Evolutionary conservation across 2,888 invertebrate species (phyloP), one percentile per base, ranked within the genome.

Genomic region (Cantharis flavilabris): DNA sequence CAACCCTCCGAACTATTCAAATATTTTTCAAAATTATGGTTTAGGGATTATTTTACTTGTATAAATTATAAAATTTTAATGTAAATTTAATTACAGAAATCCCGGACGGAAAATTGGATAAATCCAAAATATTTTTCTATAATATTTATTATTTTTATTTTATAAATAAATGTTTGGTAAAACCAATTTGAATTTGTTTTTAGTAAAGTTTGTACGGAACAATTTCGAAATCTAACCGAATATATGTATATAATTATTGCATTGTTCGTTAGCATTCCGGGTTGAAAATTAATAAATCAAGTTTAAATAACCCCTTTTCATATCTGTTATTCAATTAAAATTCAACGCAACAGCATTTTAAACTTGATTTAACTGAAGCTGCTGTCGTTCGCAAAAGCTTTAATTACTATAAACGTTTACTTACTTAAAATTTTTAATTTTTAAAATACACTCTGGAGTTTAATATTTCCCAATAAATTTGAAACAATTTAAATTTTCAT

Each of bases 321-420:
- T 67, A 67, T 67, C 65, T 26, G 65, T 67, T 23, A 67, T 67
- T 23, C 65, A 67, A 67, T 67, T 67, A 67, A 67, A 67, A 67
- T 67, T 67, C 26, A 26, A 67, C 65, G 65, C 65, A 67, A 67
- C 65, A 67, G 65, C 65, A 67, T 67, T 67, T 67, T 67, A 67
- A 67, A 67, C 65, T 20, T 26, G 18, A 23, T 67, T 67, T 23
- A 20, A 14, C 13, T 26, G 23, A 67, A 67, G 65, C 65, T 67
- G 18, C 65, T 67, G n/a, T 67, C 65, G 65, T n/a, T 14, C 65
- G 14, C 65, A 26, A 67, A 67, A 26, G 49, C 49, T 67, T 67
- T 67, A 67, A 67, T 67, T 67, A 67, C 18, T 67, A n/a, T 14
- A 67, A 23, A 67, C 65, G 23, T 67, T 67, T 67, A 67, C 26